Evolutionary conservation across 2,113 vertebrate genomes (phyloP).

Genomic region (Scytalopus superciliaris): DNA sequence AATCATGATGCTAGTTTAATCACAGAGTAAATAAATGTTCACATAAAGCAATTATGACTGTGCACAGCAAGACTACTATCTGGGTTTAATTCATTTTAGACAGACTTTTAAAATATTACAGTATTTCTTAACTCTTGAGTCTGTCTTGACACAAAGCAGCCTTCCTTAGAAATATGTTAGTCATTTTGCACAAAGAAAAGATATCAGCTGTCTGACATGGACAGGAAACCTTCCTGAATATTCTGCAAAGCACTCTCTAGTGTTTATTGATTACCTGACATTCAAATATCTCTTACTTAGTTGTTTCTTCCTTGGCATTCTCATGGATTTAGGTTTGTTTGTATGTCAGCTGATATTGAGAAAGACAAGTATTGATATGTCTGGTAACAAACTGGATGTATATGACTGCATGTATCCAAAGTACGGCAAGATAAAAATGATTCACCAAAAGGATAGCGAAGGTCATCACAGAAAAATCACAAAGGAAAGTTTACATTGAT

Average conservation of each 20-base stretch:
- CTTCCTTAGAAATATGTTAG: not conserved
- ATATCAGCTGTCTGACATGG: not conserved
- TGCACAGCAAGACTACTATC: not conserved
- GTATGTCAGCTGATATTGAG: not conserved
- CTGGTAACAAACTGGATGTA: not conserved
- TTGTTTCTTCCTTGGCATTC: not conserved
- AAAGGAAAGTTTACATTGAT: not conserved
- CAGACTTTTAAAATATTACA: not conserved
- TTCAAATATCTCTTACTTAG: not conserved
- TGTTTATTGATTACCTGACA: not conserved
- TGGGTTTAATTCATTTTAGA: slow-evolving; percentile 13
- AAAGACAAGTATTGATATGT: not conserved
- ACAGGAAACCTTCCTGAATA: not conserved
- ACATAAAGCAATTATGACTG: slow-evolving; percentile 7
- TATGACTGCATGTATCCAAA: not conserved
- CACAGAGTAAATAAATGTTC: slow-evolving; percentile 15
- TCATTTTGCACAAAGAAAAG: not conserved
- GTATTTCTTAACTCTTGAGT: not conserved
- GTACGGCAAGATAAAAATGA: not conserved
- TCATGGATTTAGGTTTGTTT: not conserved
- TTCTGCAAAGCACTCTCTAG: not conserved
- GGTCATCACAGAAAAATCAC: not conserved
- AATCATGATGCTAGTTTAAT: slow-evolving; percentile 12
- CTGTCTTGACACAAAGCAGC: not conserved
- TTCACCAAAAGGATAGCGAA: not conserved